phyloP scores from a whole-genome alignment of 2,797 vertebrate genomes.

The Cryptoprocta ferox region DNA sequence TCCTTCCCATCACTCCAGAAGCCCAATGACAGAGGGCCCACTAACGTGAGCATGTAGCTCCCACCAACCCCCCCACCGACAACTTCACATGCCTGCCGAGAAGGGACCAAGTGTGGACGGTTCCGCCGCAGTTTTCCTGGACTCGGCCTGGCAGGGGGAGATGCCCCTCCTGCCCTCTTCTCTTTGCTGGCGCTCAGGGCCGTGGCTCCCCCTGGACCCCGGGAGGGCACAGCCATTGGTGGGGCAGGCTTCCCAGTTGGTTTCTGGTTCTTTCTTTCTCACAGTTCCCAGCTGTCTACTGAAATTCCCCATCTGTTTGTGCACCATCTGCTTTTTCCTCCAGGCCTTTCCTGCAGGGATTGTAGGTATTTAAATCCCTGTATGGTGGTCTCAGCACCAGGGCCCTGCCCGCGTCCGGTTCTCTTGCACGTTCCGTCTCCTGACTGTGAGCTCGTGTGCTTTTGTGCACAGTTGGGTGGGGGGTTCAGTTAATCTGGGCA shows the following conservation, averaged over 20 bases:
- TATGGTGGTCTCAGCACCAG: too few relatives aligned
- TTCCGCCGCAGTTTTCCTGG: too few relatives aligned
- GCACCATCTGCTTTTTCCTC: neutral
- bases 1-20: neutral
- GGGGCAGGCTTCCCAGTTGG: neutral
- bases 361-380: neutral
- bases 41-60: too few relatives aligned
- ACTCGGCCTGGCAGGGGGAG: neutral
- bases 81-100: neutral
- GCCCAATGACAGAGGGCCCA: neutral
- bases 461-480: neutral
- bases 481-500: neutral
- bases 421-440: neutral
- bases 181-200: accelerated
- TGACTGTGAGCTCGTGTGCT: neutral
- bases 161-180: neutral
- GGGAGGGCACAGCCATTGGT: accelerated
- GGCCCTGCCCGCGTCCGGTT: neutral
- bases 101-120: accelerated
- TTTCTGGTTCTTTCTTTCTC: neutral
- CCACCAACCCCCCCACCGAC: neutral
- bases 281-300: neutral
- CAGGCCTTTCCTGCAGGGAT: neutral
- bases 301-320: neutral
- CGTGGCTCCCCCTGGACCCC: too few relatives aligned